Conservation (phyloP, 2,797 vertebrate species). For the Pempheris klunzingeri region DNA sequence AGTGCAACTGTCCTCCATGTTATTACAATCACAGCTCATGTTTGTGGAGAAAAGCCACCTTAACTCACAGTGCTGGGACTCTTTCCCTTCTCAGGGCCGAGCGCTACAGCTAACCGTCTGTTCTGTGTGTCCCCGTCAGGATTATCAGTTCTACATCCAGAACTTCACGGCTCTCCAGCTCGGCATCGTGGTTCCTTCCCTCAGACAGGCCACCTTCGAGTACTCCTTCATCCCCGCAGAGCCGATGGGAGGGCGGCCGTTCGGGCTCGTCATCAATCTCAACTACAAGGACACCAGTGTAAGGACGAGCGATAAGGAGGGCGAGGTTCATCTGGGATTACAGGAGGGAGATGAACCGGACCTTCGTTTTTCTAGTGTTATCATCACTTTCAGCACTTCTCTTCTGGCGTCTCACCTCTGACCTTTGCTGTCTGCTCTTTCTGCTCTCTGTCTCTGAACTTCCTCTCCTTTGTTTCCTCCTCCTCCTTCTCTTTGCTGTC, state of each 20-base stretch:
- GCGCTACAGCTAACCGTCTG: neutral
- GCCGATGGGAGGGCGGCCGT: conserved; percentile 97
- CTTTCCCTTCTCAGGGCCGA: neutral
- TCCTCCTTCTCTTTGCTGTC: neutral
- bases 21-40: no score
- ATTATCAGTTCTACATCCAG: conserved; percentile 99
- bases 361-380: neutral
- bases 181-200: conserved; percentile 89
- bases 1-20: no score
- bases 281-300: conserved; percentile 96
- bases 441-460: neutral
- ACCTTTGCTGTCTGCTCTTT: neutral
- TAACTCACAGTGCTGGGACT: no score
- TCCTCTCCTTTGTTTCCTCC: no score
- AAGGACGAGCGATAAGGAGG: conserved; percentile 71
- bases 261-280: conserved; percentile 97
- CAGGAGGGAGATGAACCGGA: neutral
- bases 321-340: neutral
- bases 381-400: neutral
- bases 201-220: conserved; percentile 96
- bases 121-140: conserved; percentile 74
- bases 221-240: conserved; percentile 99
- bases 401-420: neutral
- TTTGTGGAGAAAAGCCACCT: no score
- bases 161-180: conserved; percentile 98